These are phyloP conservation scores for Campaea margaritaria DNA, from an alignment of 2,888 invertebrate genomes.

Conservation along the genomic window DNA sequence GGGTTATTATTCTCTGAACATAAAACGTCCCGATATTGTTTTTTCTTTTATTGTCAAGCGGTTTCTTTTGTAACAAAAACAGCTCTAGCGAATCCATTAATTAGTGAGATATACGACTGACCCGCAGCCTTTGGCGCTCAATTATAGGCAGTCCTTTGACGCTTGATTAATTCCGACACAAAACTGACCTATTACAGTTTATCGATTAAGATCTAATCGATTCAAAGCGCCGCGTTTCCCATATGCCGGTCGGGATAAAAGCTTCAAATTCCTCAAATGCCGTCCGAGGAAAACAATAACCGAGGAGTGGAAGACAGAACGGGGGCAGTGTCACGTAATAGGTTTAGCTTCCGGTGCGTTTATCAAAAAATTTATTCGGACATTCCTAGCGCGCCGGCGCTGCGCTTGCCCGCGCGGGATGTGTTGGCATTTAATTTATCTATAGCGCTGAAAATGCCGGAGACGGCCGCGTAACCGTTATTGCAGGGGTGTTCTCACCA, in stretches of 20 bases:
- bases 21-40: slow-evolving; percentile 43
- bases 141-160: slow-evolving; percentile 79
- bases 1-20: slow-evolving; percentile 44
- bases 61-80: slow-evolving; percentile 77
- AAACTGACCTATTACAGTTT: slow-evolving; percentile 81
- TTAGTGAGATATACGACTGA: slow-evolving; percentile 81
- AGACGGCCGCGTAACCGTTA: slow-evolving; percentile 72
- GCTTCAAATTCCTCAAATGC: slow-evolving; percentile 74
- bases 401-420: slow-evolving; percentile 70
- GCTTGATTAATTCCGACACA: slow-evolving; percentile 83
- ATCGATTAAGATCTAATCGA: slow-evolving; percentile 80
- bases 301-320: slow-evolving; percentile 70
- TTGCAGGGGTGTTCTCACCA: slow-evolving; percentile 67
- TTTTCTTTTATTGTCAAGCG: slow-evolving; percentile 64
- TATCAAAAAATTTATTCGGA: slow-evolving; percentile 83
- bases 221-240: slow-evolving; percentile 79
- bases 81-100: slow-evolving; percentile 82
- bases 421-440: slow-evolving; percentile 84
- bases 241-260: slow-evolving; percentile 72
- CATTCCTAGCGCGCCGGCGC: slow-evolving; percentile 76
- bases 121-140: slow-evolving; percentile 74
- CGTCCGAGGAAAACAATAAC: slow-evolving; percentile 79
- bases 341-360: slow-evolving; percentile 80
- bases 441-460: slow-evolving; percentile 78
- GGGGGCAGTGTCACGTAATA: slow-evolving; percentile 81